Evolutionary conservation across 2,888 invertebrate genomes (phyloP), one percentile per base, ranked within the genome.

Genomic region (Graphium colonna): DNA sequence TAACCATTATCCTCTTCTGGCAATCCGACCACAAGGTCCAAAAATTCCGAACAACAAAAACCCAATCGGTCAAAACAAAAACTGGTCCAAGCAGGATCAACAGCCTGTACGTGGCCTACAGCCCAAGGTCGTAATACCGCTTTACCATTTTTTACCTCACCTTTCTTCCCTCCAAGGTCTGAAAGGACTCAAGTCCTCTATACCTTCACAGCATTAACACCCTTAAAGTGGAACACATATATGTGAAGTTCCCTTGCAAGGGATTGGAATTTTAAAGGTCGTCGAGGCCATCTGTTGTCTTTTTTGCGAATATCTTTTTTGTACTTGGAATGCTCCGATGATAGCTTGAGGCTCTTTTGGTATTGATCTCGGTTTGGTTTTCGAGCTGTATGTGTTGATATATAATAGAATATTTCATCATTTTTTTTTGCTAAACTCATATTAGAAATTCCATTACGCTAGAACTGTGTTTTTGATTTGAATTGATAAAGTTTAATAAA

Each of bases 91-190:
- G 67, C 56, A 69, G 69, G 78, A 73, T 74, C 79, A 79, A 79
- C 74, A 82, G 76, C 86, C 86, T 82, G 76, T 73, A 71, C 73
- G 79, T 77, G 88, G 88, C 87, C 87, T 88, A 84, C 84, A 84
- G 75, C 81, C 36, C 88, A 87, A 87, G 87, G 87, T 81, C 87
- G 87, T 79, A 75, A 79, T 83, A 84, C 82, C 84, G 81, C 83
- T 83, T 79, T 69, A 82, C 77, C 74, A 75, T 72, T 82, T 83
- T 82, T 82, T 80, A 74, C 18, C 70, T 21, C 65, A 78, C 82
- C 82, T 84, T 85, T 85, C 83, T 80, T 82, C 79, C 71, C 67
- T 61, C 53, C 63, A 62, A 63, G 56, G 60, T 47, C 61, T 64
- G 51, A 61, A 80, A 80, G 63, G 71, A 64, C 73, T 43, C 61